Conservation (phyloP, 2,888 invertebrate species). For the Desoria tigrina region DNA sequence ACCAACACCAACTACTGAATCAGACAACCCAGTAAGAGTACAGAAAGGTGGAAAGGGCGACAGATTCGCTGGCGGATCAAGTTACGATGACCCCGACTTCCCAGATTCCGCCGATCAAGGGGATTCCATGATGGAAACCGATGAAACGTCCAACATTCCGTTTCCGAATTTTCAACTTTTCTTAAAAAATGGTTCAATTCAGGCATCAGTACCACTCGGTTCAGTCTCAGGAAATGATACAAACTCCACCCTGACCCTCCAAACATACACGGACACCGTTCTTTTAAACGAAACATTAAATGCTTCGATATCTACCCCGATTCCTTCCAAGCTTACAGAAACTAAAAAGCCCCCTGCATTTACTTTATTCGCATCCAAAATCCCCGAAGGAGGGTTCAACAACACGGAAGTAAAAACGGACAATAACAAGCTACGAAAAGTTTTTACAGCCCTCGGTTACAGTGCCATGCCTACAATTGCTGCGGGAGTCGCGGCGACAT, state of each 20-base stretch:
- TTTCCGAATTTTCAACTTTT: neutral
- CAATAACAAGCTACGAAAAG: slow-evolving; percentile 40
- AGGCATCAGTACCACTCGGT: too few relatives aligned
- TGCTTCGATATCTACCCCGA: too few relatives aligned
- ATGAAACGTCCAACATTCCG: slow-evolving; percentile 34
- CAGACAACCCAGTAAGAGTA: neutral
- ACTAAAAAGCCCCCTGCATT: slow-evolving; percentile 40
- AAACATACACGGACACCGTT: too few relatives aligned
- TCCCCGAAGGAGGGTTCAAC: slow-evolving; percentile 27
- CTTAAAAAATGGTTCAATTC: neutral
- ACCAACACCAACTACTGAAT: slow-evolving; percentile 41
- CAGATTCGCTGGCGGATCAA: neutral
- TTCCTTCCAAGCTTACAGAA: too few relatives aligned
- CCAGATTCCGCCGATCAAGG: slow-evolving; percentile 3
- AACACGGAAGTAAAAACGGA: slow-evolving; percentile 21
- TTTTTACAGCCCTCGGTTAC: slow-evolving; percentile 52
- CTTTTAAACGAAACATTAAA: too few relatives aligned
- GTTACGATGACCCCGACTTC: slow-evolving; percentile 13
- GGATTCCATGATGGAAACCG: slow-evolving; percentile 45
- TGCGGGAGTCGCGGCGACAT: slow-evolving; percentile 52
- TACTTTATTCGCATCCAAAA: slow-evolving; percentile 39
- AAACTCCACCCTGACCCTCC: too few relatives aligned
- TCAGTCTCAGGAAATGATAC: too few relatives aligned
- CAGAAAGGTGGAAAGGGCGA: neutral
- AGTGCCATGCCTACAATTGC: slow-evolving; percentile 52